Base-by-base conservation (phyloP, 35 echinoderm and acorn worm species). In the Ophioderma brevispina region DNA sequence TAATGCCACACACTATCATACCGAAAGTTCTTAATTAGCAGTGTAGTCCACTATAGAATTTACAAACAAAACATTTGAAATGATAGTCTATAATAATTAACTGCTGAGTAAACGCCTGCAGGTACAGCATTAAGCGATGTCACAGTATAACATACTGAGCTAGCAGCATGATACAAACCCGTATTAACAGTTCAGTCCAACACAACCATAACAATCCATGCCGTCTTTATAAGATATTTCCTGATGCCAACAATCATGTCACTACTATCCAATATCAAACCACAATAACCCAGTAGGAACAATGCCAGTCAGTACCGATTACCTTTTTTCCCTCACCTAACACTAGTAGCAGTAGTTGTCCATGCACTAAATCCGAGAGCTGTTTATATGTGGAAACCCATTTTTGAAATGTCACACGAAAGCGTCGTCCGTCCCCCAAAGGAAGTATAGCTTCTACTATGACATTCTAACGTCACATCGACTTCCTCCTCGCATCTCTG, bases 361-460 rank as follows among this genome's bases (percentile, higher is more conserved):
- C 41, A 17, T 46, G 41, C 17, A 17, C 41, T 46, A 46, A 46
- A 46, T 46, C 41, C 41, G 17, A 25, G 59, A 70, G 59, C 59
- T 70, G 59, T 70, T 70, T 70, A 70, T 70, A 8, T 70, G 59
- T 70, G 28, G 59, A 70, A 70, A 70, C 59, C 59, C 59, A 70
- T 70, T 70, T 70, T 70, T 70, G 10, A 70, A 70, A 70, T 70
- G 59, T 70, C 59, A 70, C 59, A 70, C 59, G 59, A 70, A 70
- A 70, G 59, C 59, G n/a, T 70, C 59, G 23, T 70, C 59, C 59
- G n/a, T 70, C 59, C 59, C 59, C 59, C 59, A 70, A 70, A 70
- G 59, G 59, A 70, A 70, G 59, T 70, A 70, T 30, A 70, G 59
- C 59, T 70, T 70, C 59, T 70, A 70, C 17, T 70, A 70, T 70